These are phyloP conservation scores for Mus musculus DNA, from an alignment of 2,113 vertebrate genomes.

Conservation along the genomic window DNA sequence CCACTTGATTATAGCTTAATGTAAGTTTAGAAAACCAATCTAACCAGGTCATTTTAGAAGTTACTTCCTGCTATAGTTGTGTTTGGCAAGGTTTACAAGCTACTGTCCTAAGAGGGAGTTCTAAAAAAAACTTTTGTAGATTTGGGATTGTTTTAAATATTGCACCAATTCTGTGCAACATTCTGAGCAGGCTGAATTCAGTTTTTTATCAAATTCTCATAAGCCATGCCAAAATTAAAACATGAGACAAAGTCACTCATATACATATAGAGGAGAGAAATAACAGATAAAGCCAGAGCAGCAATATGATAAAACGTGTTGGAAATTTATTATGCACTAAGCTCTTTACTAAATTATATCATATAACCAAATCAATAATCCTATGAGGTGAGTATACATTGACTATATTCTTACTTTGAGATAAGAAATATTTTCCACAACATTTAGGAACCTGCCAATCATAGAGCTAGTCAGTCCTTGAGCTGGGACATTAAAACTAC, in stretches of 20 bases:
- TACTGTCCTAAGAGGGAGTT: neutral
- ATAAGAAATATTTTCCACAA: neutral
- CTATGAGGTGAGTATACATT: neutral
- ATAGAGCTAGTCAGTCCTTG: neutral
- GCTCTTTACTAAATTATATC: neutral
- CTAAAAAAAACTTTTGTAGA: neutral
- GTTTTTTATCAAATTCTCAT: neutral
- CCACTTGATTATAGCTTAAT: neutral
- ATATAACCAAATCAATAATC: neutral
- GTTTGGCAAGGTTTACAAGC: neutral
- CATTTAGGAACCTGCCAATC: neutral
- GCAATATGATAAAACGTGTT: neutral
- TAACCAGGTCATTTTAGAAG: neutral
- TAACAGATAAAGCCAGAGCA: neutral
- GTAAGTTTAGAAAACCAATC: neutral
- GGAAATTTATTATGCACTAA: neutral
- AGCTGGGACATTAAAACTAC: neutral
- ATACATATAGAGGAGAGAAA: neutral
- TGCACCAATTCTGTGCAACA: neutral
- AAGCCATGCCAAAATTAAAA: neutral
- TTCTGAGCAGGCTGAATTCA: neutral
- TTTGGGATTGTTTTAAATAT: neutral
- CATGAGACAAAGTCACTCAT: neutral
- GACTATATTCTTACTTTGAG: neutral
- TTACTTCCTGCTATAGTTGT: neutral